Conservation (phyloP, 2,888 invertebrate genomes). For the Ophion slaviceki region DNA sequence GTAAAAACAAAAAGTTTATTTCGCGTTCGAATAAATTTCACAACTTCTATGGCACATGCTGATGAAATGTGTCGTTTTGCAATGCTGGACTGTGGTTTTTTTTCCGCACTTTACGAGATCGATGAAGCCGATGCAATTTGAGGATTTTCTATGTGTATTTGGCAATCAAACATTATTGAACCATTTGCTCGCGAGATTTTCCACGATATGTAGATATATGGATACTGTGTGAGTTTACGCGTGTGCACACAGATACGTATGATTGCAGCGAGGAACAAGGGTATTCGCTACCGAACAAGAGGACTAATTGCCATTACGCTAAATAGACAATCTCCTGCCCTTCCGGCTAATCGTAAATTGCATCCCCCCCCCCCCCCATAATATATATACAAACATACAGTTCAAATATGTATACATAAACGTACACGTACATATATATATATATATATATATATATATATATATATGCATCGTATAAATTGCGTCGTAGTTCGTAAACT, state of each 20-base stretch:
- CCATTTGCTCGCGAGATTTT: slow-evolving; percentile 28
- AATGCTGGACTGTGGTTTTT: neutral
- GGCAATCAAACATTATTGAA: slow-evolving; percentile 32
- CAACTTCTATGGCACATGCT: neutral
- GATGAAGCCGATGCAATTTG: neutral
- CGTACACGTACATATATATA: neutral
- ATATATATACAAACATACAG: slow-evolving; percentile 21
- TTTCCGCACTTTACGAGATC: neutral
- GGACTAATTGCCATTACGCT: slow-evolving; percentile 63
- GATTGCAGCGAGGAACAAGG: slow-evolving; percentile 38
- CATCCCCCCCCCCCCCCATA: slow-evolving; percentile 42
- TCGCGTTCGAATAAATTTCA: neutral
- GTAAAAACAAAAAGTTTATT: neutral
- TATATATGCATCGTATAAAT: slow-evolving; percentile 21
- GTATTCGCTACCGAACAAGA: slow-evolving; percentile 49
- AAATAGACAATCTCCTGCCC: slow-evolving; percentile 64
- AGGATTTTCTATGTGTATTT: slow-evolving; percentile 3
- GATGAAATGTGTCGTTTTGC: neutral
- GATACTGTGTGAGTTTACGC: neutral
- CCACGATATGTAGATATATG: neutral
- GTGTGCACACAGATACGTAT: neutral
- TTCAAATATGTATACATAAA: neutral
- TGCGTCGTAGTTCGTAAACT: slow-evolving; percentile 50
- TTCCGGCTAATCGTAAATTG: slow-evolving; percentile 66
- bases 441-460: slow-evolving; percentile 1